A percentile compares a stretch with the other conserved stretches of the same genome.
phyloP scores from a whole-genome alignment of 2,113 vertebrate species.

The Oplegnathus fasciatus region DNA sequence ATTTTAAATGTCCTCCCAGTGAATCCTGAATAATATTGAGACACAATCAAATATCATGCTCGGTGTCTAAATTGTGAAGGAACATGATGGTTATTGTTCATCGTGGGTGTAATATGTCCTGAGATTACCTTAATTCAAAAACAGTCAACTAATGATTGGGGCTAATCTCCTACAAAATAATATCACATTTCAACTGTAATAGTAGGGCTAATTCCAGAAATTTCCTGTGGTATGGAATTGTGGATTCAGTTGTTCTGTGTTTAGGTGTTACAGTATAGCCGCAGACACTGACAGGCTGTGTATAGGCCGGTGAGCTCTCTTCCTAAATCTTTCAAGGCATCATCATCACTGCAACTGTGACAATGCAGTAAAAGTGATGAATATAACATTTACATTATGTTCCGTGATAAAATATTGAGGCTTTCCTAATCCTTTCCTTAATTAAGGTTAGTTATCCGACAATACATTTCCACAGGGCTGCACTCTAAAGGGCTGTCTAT shows the following conservation, averaged over 20 bases:
- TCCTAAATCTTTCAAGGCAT: neutral
- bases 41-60: neutral
- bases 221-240: neutral
- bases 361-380: neutral
- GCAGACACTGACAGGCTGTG: neutral
- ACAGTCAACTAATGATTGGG: neutral
- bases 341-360: neutral
- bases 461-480: neutral
- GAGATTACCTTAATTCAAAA: conserved; percentile 7
- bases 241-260: neutral
- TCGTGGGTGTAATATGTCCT: neutral
- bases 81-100: neutral
- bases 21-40: neutral
- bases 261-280: neutral
- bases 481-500: neutral
- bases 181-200: neutral
- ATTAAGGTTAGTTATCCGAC: neutral
- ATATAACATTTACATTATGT: neutral
- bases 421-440: neutral
- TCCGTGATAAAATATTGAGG: neutral
- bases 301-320: neutral
- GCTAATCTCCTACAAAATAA: neutral
- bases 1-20: neutral
- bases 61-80: neutral
- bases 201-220: neutral